Percentiles rank a stretch among this genome's conserved stretches.
phyloP scores from a whole-genome alignment of 2,888 invertebrate genomes.

The Yponomeuta sedellus region DNA sequence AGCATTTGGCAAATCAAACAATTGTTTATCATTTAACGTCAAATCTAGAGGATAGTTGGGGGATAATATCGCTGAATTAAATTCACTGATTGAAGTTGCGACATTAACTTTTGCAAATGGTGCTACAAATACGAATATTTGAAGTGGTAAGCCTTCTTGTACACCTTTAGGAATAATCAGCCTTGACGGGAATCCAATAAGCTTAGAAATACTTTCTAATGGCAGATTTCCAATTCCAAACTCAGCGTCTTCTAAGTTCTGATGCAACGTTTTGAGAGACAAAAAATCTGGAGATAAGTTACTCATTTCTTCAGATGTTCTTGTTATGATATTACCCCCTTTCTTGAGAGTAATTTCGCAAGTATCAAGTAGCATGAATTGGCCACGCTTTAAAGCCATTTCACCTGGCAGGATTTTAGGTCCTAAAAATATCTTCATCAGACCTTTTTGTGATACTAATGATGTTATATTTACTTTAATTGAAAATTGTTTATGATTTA shows the following conservation, averaged over 20 bases:
- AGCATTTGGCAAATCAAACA: constrained; percentile 56
- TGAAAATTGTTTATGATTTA: constrained; percentile 84
- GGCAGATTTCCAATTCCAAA: constrained; percentile 68
- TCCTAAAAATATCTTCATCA: constrained; percentile 81
- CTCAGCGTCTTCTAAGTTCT: constrained; percentile 76
- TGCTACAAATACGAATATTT: constrained; percentile 79
- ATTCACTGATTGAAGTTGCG: constrained; percentile 51
- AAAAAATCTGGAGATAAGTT: constrained; percentile 77
- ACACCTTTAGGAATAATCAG: constrained; percentile 83
- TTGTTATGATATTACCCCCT: constrained; percentile 80
- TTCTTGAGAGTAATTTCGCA: constrained; percentile 76
- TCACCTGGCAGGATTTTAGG: constrained; percentile 80
- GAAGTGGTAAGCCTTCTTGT: constrained; percentile 78
- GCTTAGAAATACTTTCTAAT: constrained; percentile 63
- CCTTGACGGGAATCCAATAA: constrained; percentile 81
- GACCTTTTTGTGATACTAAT: constrained; percentile 74
- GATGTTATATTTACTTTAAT: constrained; percentile 79
- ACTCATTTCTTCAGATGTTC: constrained; percentile 78
- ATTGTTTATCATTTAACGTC: constrained; percentile 63
- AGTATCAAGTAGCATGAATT: constrained; percentile 77
- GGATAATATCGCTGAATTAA: constrained; percentile 55
- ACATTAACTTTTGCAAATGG: constrained; percentile 58
- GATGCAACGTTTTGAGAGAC: constrained; percentile 76
- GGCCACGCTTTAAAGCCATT: constrained; percentile 65
- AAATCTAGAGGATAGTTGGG: constrained; percentile 87